These are phyloP conservation scores for Psittacus erithacus DNA, from an alignment of 2,113 vertebrate species.

Conservation along the genomic window DNA sequence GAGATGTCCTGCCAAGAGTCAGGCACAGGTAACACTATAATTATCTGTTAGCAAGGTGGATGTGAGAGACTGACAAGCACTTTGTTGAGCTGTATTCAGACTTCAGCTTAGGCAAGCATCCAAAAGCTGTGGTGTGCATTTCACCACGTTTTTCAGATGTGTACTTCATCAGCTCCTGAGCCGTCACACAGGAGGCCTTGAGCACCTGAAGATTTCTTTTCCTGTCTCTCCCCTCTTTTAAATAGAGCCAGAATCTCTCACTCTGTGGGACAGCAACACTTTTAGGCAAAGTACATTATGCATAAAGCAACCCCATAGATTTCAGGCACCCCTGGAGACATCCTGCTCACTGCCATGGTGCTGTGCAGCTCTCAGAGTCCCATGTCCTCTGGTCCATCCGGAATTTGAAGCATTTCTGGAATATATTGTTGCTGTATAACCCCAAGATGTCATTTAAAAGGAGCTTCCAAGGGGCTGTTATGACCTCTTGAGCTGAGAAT, in stretches of 20 bases:
- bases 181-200: background rate
- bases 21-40: background rate
- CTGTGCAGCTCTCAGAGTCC: background rate
- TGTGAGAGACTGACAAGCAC: background rate
- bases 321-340: background rate
- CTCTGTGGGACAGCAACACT: background rate
- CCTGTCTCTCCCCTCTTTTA: background rate
- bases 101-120: background rate
- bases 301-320: background rate
- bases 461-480: constrained; percentile 19
- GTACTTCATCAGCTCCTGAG: background rate
- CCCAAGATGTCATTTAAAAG: constrained; percentile 20
- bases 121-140: background rate
- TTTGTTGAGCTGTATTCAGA: background rate
- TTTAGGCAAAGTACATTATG: background rate
- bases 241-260: background rate
- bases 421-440: background rate
- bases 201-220: background rate
- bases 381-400: rapidly evolving
- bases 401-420: constrained; percentile 36
- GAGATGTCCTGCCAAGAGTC: background rate
- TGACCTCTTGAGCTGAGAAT: background rate
- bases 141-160: background rate
- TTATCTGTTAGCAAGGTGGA: background rate
- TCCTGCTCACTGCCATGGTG: background rate